These are phyloP conservation scores for Sclerodermus sp. DNA, from an alignment of 2,888 invertebrate species.

Conservation along the genomic window DNA sequence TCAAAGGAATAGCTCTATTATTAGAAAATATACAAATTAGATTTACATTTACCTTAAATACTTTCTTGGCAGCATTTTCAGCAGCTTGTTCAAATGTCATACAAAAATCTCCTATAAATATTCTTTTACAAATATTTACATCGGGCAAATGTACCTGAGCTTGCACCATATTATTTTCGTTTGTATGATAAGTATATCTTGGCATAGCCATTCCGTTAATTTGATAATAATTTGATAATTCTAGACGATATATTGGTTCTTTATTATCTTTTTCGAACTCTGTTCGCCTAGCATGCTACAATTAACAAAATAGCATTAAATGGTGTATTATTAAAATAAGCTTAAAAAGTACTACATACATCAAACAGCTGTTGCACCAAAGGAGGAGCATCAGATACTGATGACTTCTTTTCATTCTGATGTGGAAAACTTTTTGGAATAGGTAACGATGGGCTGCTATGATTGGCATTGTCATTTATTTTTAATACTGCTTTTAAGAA, in stretches of 20 bases:
- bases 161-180: conserved; percentile 43
- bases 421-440: neutral
- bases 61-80: conserved; percentile 57
- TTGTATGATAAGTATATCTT: conserved; percentile 56
- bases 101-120: conserved; percentile 59
- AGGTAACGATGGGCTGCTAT: neutral
- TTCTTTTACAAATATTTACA: conserved; percentile 34
- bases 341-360: conserved; percentile 33
- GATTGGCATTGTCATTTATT: conserved; percentile 40
- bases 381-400: conserved; percentile 41
- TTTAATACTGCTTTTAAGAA: conserved; percentile 52
- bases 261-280: conserved; percentile 32
- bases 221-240: conserved; percentile 58
- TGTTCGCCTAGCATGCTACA: conserved; percentile 45
- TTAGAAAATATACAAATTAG: too few species aligned
- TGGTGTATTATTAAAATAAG: neutral
- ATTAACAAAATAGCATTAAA: conserved; percentile 6
- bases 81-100: conserved; percentile 58
- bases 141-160: conserved; percentile 60
- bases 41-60: conserved; percentile 36
- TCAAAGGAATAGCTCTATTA: neutral
- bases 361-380: conserved; percentile 55
- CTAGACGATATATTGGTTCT: conserved; percentile 40
- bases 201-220: conserved; percentile 56
- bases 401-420: conserved; percentile 26